Conservation (phyloP, 2,797 vertebrate species). For the Uromys caudimaculatus region DNA sequence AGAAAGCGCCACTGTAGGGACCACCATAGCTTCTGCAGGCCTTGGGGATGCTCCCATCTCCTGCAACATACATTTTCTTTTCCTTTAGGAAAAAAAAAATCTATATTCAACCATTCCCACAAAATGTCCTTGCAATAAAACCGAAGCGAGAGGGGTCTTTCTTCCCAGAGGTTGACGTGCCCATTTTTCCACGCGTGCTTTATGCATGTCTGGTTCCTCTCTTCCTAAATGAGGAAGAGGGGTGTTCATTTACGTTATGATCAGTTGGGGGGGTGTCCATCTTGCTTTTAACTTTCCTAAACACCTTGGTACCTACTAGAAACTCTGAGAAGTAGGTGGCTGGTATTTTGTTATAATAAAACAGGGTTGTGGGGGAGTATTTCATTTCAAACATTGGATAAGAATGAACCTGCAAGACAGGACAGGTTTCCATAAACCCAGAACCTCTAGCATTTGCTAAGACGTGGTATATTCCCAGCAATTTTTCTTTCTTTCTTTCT, state of each 20-base stretch:
- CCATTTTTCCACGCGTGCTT: not conserved
- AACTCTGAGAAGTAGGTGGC: not conserved
- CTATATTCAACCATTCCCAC: not conserved
- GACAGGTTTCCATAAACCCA: not conserved
- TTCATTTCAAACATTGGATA: conserved; percentile 25
- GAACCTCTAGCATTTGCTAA: not conserved
- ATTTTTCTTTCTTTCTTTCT: not conserved
- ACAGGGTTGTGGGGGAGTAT: not conserved
- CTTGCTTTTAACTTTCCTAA: conserved; percentile 26
- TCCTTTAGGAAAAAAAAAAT: conserved; percentile 1
- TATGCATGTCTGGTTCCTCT: not conserved
- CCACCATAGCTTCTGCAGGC: not conserved
- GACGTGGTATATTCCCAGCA: not conserved
- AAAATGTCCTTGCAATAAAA: not conserved
- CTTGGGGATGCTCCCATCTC: not conserved
- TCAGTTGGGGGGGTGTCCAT: not conserved
- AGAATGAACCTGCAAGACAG: not conserved
- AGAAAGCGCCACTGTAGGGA: not conserved
- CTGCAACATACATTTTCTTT: not conserved
- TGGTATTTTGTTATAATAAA: not conserved
- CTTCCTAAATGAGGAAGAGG: not conserved
- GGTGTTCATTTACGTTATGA: not conserved
- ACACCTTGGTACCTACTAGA: not conserved
- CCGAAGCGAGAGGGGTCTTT: not conserved
- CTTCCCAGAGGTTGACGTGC: not conserved